Base-by-base conservation (phyloP, 2,797 vertebrate species). In the Danio jaintianensis region DNA sequence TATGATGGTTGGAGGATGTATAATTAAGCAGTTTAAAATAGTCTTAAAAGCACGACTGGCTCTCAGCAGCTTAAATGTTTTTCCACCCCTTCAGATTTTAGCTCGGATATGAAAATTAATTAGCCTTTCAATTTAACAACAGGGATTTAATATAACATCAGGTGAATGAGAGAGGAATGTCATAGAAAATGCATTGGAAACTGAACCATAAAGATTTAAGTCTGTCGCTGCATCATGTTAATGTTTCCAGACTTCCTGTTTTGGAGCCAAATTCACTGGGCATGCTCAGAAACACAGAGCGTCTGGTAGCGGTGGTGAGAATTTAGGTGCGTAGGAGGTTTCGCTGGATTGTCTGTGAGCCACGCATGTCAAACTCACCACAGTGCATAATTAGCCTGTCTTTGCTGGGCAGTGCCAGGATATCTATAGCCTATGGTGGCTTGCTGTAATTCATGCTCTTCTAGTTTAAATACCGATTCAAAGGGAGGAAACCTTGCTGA, bases 351-450 rank as follows among this genome's bases (percentile, higher is more conserved):
- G 18, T 53, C 40, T 79, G 61, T 67, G 50, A 10, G 78, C 78
- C 78, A 82, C 42, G 66, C 64, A 81, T 69, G 70, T 86, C 62
- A 63, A 72, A 73, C 82, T 45, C 40, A 76, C 82, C 43, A 4
- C 67, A 83, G 71, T 50, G 67, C 69, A 43, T 53, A 84, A 82
- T 85, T 84, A 84, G 36, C n/a, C 81, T 75, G 79, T 52, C 71
- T 80, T 73, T 83, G 67, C 58, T 52, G 22, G 52, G 63, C 66
- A 47, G 43, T 81, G 70, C 58, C 63, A 45, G 75, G 74, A 76
- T 85, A 81, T 84, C 16, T 84, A 83, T 83, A 85, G 62, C 47
- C 38, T 47, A 52, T n/a, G 59, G 81, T 73, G 78, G 80, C 75
- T 85, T 69, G 61, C 81, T 78, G 47, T 80, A 84, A 81, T 82